Evolutionary conservation across 2,797 vertebrate species (phyloP), one percentile per base, ranked within the genome.

Genomic region (Australoheros facetus): DNA sequence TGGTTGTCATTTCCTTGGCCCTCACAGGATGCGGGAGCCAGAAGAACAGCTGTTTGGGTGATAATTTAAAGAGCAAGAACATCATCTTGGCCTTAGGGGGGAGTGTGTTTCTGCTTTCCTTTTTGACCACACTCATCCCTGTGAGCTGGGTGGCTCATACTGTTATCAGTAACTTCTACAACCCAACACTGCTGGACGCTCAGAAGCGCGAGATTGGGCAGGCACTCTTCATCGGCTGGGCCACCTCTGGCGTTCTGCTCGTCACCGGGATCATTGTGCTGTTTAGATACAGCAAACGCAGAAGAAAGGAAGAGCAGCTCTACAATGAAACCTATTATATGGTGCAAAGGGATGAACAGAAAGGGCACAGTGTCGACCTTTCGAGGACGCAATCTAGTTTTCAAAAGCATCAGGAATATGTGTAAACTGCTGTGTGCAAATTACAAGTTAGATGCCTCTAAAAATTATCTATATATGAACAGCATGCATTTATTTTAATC

Each of bases 221-320:
- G 7, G 96, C 97, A 0, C 94, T 98, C 37, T 98, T 96, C 85
- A 77, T 98, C 1, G 97, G 97, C 57, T 98, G 97, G 97, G 93
- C 79, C 21, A 92, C 96, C 0, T 92, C 96, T 0, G 94, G 94
- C 12, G 45, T 96, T 53, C 92, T 98, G 14, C 71, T 97, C 2
- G 80, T 82, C 2, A 90, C 94, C 0, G 96, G 95, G 0, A 93
- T 96, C 39, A 84, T 94, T 2, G 75, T 97, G 13, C 88, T 98
- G 58, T 91, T 95, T 48, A 93, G 94, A 2, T 95, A 90, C 57
- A 91, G 90, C 7, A 79, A 72, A 7, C 90, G 91, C 4, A 92
- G 81, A 94, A 71, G 91, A 4, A 87, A 89, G 53, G 85, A 94
- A n/a, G 91, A 94, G 3, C 93, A 30, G 26, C 16, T 14, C 12